Conservation (phyloP, 2,113 vertebrate species). For the Ceyx cyanopectus region DNA sequence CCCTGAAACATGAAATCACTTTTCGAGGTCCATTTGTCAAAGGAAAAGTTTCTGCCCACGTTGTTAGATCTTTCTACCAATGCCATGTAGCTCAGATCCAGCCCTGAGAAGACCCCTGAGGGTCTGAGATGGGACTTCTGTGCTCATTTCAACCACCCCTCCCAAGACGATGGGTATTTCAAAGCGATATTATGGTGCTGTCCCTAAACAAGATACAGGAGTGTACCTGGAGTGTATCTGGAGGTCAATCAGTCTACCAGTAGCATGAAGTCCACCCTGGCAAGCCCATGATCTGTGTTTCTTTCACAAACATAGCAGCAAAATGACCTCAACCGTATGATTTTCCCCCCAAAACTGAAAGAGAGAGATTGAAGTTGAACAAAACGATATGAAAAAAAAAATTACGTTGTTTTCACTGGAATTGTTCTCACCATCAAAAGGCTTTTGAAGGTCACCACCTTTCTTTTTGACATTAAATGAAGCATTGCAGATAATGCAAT, state of each 20-base stretch:
- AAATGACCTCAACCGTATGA: not conserved
- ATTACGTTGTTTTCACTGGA: not conserved
- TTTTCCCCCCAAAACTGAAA: not conserved
- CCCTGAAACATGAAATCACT: not conserved
- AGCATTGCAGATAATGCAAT: slow-evolving; percentile 33
- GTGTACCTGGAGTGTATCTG: not conserved
- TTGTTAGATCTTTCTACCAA: not conserved
- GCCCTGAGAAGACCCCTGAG: rapidly evolving
- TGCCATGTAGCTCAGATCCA: rapidly evolving
- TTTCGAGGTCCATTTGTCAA: not conserved
- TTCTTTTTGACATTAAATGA: slow-evolving; percentile 19
- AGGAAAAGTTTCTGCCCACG: not conserved
- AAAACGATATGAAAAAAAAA: not conserved
- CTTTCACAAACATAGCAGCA: not conserved
- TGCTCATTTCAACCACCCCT: not conserved
- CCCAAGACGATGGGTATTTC: rapidly evolving
- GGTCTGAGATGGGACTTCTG: not conserved
- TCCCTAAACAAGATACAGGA: not conserved
- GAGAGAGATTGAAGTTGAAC: not conserved
- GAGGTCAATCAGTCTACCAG: not conserved
- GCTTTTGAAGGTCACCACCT: slow-evolving; percentile 37
- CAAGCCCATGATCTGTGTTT: not conserved
- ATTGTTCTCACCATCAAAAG: slow-evolving; percentile 52
- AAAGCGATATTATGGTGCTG: rapidly evolving
- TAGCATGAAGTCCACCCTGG: rapidly evolving